phyloP scores from a whole-genome alignment of 2,888 invertebrate species.

The Drosophila macrospina region DNA sequence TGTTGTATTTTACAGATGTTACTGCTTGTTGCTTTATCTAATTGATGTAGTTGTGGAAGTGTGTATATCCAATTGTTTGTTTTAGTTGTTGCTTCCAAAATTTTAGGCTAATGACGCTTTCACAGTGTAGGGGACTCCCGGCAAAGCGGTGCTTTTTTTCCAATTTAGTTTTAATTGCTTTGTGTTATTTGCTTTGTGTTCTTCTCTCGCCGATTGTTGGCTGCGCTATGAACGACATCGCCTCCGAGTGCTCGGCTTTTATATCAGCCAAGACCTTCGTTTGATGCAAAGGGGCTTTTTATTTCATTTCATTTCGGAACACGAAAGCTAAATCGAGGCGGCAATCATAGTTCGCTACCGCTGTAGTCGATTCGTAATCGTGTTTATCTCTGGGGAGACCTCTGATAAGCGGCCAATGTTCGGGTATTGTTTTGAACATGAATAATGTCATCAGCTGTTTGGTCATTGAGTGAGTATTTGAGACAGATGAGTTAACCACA shows the following conservation, averaged over 20 bases:
- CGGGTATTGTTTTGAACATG: conserved; percentile 25
- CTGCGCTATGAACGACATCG: conserved; percentile 54
- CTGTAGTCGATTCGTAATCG: conserved; percentile 17
- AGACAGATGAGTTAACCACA: conserved; percentile 8
- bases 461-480: not conserved
- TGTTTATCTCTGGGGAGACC: conserved; percentile 36
- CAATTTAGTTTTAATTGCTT: conserved; percentile 17
- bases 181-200: conserved; percentile 21
- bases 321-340: conserved; percentile 27
- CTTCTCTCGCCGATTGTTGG: conserved; percentile 29
- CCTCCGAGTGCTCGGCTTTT: conserved; percentile 49
- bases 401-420: conserved; percentile 30
- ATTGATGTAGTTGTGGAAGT: not conserved
- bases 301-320: conserved; percentile 23
- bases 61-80: conserved; percentile 57
- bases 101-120: conserved; percentile 35
- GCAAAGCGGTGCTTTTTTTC: conserved; percentile 31
- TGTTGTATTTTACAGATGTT: conserved; percentile 28
- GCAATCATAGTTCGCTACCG: conserved; percentile 24
- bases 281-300: conserved; percentile 59
- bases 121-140: conserved; percentile 55
- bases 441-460: conserved; percentile 47
- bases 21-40: conserved; percentile 36
- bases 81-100: conserved; percentile 23
- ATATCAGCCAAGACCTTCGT: conserved; percentile 46